Evolutionary conservation across 2,888 invertebrate species (phyloP), one percentile per base, ranked within the genome.

Genomic region (Mylabris sibirica): DNA sequence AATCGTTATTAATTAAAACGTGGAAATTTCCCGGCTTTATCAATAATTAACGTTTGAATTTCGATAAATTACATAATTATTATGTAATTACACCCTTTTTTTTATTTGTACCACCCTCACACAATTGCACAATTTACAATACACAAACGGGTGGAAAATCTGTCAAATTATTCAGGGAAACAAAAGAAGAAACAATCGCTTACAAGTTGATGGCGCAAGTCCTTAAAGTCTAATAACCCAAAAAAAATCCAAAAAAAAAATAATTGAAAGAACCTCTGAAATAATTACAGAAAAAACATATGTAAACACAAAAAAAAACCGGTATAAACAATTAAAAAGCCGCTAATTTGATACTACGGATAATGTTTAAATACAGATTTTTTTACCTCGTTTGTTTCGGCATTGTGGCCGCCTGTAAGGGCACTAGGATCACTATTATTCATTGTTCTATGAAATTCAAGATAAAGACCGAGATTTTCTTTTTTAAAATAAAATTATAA

Each of bases 371-470:
- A 72, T 59, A 75, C 75, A 74, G 30, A 30, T 30, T 30, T 4
- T 75, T 78, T 74, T 68, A 89, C 89, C 87, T 89, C 89, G 26
- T 87, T 83, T 22, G 88, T 87, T 85, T 81, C 87, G 85, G 83
- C 87, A 86, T 85, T 76, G 68, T 80, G 79, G 66, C 88, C 87
- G 85, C 88, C 89, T 85, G 88, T 85, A 79, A 85, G 80, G 74
- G 81, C 78, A 75, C 79, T 82, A 84, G 88, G 88, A 84, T 88
- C 89, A 84, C 88, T 89, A 85, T 88, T 86, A 84, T 89, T 89
- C 84, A 89, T 87, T 83, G 68, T 74, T 71, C 24, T 1, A 57
- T 11, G 17, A 69, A 76, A 72, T 70, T 68, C 66, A 69, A 30
- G 30, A 30, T 30, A 6, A 30, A 0, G 8, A 30, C 30, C 30